These are phyloP conservation scores for Amblyraja radiata DNA, from an alignment of 2,797 vertebrate genomes.

Conservation along the genomic window DNA sequence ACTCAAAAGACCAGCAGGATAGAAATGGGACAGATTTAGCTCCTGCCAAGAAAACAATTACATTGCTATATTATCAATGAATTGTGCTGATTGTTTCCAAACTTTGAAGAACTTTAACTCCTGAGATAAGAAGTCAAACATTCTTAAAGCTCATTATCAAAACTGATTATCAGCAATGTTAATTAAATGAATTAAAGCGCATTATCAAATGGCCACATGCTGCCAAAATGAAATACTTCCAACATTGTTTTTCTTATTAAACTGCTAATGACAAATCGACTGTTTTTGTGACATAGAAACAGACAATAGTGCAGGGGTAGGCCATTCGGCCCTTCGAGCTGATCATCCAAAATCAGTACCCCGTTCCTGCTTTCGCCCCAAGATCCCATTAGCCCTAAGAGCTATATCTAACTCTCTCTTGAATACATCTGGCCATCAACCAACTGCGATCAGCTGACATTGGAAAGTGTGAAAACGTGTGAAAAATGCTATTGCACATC, in stretches of 20 bases:
- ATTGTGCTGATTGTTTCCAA: conserved; percentile 11
- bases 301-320: too few relatives aligned
- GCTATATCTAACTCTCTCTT: too few relatives aligned
- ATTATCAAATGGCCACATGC: background rate
- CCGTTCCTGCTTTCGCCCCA: too few relatives aligned
- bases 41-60: conserved; percentile 35
- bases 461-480: background rate
- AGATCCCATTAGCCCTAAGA: too few relatives aligned
- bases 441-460: background rate
- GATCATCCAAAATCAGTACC: too few relatives aligned
- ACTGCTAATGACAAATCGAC: background rate
- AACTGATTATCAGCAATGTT: background rate
- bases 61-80: conserved; percentile 34
- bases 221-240: conserved; percentile 12
- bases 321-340: too few relatives aligned
- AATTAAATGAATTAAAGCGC: conserved; percentile 19
- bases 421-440: background rate
- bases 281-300: background rate
- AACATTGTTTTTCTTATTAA: background rate
- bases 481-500: background rate
- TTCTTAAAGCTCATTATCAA: background rate
- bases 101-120: background rate
- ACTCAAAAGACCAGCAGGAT: conserved; percentile 30
- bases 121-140: background rate
- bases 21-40: conserved; percentile 17